Evolutionary conservation across 2,797 vertebrate species (phyloP), one percentile per base, ranked within the genome.

Genomic region (Pteropus rufus): DNA sequence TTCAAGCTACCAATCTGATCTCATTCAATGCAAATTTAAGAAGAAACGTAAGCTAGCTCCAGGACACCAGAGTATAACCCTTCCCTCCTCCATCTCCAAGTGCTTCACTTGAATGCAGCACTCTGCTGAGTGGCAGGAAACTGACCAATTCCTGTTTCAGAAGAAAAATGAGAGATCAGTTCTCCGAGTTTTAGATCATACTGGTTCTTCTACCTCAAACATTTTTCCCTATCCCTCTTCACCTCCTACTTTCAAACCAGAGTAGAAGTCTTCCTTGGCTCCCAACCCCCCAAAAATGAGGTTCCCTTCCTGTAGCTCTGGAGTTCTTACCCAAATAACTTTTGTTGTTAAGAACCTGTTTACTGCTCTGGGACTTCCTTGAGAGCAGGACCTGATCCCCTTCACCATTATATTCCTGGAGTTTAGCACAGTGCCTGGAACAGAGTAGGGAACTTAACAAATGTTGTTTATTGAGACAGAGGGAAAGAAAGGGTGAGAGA

Each of bases 281-380:
- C 31, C 70, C 23, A 77, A 93, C 1, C 18, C 72, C 1, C 18
- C 72, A 19, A 79, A 91, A 86, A 31, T 21, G 26, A 73, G 7
- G 31, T 39, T 49, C 36, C 34, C 36, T 23, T 64, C 34, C 23
- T 56, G 39, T 31, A 87, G 41, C n/a, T 85, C 64, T 64, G 18
- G 23, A 16, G 16, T 62, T 92, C 60, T 31, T 95, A 73, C 18
- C 11, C 49, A 81, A 49, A 49, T 39, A 52, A 29, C 60, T 54
- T 70, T 82, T 90, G 23, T 77, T 91, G 60, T 92, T 92, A 83
- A 90, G 18, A 85, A 44, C 49, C 46, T 84, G 10, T 82, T 82
- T 77, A 76, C 3, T 54, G 6, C 58, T 84, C 70, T 84, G 29
- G 26, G 24, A 60, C 24, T 12, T 83, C 44, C 69, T 73, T 72